Evolutionary conservation across 1,140 invertebrate genomes (phyloP), one percentile per base, ranked within the genome.

Genomic region (Ceratina japonica): DNA sequence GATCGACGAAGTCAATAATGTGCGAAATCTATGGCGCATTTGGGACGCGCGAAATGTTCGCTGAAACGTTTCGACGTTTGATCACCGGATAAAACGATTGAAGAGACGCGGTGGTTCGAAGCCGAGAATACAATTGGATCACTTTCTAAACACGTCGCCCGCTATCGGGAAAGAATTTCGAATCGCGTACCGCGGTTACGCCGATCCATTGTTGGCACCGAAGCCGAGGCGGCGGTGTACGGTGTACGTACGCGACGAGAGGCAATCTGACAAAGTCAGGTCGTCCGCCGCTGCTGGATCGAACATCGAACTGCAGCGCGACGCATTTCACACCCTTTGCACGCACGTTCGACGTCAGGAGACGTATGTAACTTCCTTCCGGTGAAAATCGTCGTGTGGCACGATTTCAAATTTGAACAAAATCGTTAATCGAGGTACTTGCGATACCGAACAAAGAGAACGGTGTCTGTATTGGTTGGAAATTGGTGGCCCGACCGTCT

Each of bases 231-330:
- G 62, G 59, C 59, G 74, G 79, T 64, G 54, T 24, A 56, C 70
- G 81, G 37, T 44, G 37, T 44, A 44, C 37, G 37, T 44, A 44
- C 37, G 37, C 37, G 37, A 44, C 49, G 76, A 83, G 80, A 82
- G 70, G 75, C 70, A 63, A 79, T 79, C 62, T 61, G 75, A 80
- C 82, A 63, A 63, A 65, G 75, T 84, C 82, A 79, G 80, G 59
- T 74, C 71, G 70, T 64, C 62, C 75, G 81, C 66, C 81, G 82
- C 65, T 77, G 72, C 76, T 66, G 83, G 83, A 84, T 84, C 83
- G 82, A 84, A 82, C 82, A 75, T 84, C 82, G 83, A 84, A 84
- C 83, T 80, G 81, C 83, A 73, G 72, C 61, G 77, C 80, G 82
- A 77, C 83, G 83, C 78, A 79, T 73, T 84, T 84, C 82, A 84